Evolutionary conservation across 2,113 vertebrate genomes (phyloP), one percentile per base, ranked within the genome.

Genomic region (Tetrax tetrax): DNA sequence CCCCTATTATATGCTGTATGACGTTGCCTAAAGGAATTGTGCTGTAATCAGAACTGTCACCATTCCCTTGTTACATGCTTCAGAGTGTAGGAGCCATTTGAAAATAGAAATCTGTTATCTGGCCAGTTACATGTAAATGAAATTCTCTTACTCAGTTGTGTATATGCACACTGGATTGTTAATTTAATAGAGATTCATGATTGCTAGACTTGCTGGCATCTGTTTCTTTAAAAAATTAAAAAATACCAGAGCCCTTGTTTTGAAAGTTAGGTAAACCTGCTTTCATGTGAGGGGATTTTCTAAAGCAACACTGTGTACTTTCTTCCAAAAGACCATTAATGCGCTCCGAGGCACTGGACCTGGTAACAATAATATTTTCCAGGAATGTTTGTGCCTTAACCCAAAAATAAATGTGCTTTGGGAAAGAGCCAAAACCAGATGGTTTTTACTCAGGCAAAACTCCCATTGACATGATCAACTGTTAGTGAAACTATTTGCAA

Each of bases 351-450:
- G 83, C 93, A 86, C 43, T 83, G 92, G 93, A 91, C n/a, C 37
- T 69, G 76, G 16, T 89, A 96, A 96, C 88, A 93, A 93, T 95
- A 95, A 95, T 89, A 92, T 96, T 96, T 95, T 96, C 93, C 95
- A 89, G 95, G 89, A 95, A 83, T 56, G 61, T 91, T 97, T 96
- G 78, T 91, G 87, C 89, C 85, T 93, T 81, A 92, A 79, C 84
- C 95, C 80, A 90, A 90, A 97, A 97, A 97, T 96, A 95, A 96
- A 91, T 96, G 83, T 90, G 87, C 79, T 78, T 91, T 97, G 96
- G 90, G 43, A 90, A 84, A 10, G 64, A 77, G 89, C 94, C 96
- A 96, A 91, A 84, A 75, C 65, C 51, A 90, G 63, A 43, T 53
- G 76, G 47, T 74, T 92, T 87, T 92, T 41, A 83, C 33, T 87